Conservation (phyloP, 2,888 invertebrate species). For the Drosophila maculinotata region DNA sequence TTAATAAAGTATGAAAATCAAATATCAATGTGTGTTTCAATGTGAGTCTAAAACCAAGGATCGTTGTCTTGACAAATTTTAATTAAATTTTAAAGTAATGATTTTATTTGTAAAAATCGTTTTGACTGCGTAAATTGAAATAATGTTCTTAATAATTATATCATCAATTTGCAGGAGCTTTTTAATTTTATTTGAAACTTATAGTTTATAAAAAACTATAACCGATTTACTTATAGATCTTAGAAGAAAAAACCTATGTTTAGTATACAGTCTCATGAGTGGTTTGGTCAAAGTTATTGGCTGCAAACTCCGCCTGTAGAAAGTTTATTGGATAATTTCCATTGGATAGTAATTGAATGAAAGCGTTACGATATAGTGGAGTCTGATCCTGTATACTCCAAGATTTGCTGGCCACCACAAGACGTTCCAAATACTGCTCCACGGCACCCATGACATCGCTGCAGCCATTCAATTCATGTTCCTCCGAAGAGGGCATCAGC, state of each 20-base stretch:
- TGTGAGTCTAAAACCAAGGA: too few relatives aligned
- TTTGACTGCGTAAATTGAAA: too few relatives aligned
- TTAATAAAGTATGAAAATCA: background rate
- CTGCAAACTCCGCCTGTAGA: too few relatives aligned
- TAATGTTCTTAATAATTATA: too few relatives aligned
- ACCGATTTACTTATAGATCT: background rate
- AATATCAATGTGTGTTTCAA: too few relatives aligned
- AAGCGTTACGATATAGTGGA: background rate
- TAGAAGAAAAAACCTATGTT: background rate
- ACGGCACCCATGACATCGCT: background rate
- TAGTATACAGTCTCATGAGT: background rate
- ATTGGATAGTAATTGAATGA: background rate
- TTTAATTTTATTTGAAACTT: background rate
- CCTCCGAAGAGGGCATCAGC: background rate
- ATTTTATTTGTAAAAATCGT: too few relatives aligned
- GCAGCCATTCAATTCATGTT: background rate
- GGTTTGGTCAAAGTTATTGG: too few relatives aligned
- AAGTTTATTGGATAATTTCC: background rate
- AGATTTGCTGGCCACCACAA: constrained; percentile 27
- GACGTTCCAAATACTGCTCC: constrained; percentile 9
- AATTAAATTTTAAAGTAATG: too few relatives aligned
- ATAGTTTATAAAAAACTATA: background rate
- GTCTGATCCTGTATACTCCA: background rate
- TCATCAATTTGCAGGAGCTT: too few relatives aligned
- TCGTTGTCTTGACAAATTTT: too few relatives aligned